phyloP scores from a whole-genome alignment of 2,113 vertebrate species.

The Eolophus roseicapilla region DNA sequence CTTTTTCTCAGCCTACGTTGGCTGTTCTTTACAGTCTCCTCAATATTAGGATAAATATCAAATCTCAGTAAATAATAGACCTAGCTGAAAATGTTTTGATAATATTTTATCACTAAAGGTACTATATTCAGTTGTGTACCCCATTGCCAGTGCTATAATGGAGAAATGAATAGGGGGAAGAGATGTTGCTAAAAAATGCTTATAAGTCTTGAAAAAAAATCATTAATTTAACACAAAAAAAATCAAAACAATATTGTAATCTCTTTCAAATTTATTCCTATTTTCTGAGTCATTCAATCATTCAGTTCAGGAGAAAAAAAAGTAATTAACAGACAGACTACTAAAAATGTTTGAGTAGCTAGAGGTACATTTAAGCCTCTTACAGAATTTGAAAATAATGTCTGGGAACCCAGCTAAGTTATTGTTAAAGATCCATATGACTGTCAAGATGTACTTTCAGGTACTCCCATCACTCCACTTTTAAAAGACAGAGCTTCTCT shows the following conservation, averaged over 20 bases:
- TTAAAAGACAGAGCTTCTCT: background rate
- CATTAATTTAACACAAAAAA: background rate
- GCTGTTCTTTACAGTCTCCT: background rate
- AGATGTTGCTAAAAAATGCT: background rate
- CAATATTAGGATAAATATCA: background rate
- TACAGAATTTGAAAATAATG: background rate
- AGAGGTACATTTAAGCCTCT: accelerated
- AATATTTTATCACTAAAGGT: background rate
- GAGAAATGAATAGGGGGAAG: background rate
- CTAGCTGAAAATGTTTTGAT: background rate
- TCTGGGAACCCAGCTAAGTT: background rate
- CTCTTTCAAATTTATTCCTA: background rate
- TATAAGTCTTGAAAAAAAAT: background rate
- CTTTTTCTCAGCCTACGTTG: background rate
- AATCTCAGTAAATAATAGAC: background rate
- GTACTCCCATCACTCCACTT: background rate
- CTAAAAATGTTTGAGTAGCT: background rate
- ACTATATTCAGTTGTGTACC: background rate
- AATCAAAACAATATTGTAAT: background rate
- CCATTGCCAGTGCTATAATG: background rate
- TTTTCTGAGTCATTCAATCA: background rate
- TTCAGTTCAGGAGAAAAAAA: background rate
- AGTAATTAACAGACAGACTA: background rate
- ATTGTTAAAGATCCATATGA: background rate
- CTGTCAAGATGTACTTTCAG: background rate